phyloP scores from a whole-genome alignment of 92 coral and sea anemone genomes.

The Epizoanthus fatuus region DNA sequence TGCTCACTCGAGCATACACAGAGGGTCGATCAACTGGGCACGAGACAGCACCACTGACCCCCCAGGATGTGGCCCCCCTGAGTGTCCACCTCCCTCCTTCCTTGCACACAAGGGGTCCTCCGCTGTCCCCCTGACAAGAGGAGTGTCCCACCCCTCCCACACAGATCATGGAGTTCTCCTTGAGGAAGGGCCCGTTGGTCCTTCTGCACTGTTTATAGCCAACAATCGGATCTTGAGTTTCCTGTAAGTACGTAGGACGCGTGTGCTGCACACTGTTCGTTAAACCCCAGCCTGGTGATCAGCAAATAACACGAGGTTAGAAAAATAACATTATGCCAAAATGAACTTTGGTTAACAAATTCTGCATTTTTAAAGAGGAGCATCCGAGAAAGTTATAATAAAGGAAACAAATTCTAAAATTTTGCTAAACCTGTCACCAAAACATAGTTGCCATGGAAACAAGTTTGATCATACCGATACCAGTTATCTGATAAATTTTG shows the following conservation, averaged over 20 bases:
- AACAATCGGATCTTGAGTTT: conserved; percentile 41
- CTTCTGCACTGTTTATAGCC: conserved; percentile 29
- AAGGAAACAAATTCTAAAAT: too few species aligned
- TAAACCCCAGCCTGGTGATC: conserved; percentile 21
- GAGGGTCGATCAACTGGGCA: conserved; percentile 35
- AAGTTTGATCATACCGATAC: too few species aligned
- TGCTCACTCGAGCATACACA: conserved; percentile 44
- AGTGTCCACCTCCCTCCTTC: conserved; percentile 39
- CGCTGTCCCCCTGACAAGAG: conserved; percentile 48
- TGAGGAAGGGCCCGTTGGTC: conserved; percentile 36
- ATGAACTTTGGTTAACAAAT: too few species aligned
- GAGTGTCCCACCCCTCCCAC: conserved; percentile 47
- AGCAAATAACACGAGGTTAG: not conserved
- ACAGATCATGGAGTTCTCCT: conserved; percentile 31
- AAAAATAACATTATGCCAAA: too few species aligned
- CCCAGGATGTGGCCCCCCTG: conserved; percentile 47
- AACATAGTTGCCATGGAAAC: too few species aligned
- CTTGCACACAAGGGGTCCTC: conserved; percentile 40
- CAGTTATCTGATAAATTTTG: too few species aligned
- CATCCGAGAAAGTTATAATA: too few species aligned
- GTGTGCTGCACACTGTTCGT: not conserved
- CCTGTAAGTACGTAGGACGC: conserved; percentile 36
- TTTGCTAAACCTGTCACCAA: too few species aligned
- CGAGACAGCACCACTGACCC: conserved; percentile 20
- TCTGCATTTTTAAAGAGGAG: too few species aligned